A percentile compares a stretch with the other conserved stretches of the same genome.
These are phyloP conservation scores for Drosophila multiciliata DNA, from an alignment of 2,888 invertebrate species.

Conservation along the genomic window DNA sequence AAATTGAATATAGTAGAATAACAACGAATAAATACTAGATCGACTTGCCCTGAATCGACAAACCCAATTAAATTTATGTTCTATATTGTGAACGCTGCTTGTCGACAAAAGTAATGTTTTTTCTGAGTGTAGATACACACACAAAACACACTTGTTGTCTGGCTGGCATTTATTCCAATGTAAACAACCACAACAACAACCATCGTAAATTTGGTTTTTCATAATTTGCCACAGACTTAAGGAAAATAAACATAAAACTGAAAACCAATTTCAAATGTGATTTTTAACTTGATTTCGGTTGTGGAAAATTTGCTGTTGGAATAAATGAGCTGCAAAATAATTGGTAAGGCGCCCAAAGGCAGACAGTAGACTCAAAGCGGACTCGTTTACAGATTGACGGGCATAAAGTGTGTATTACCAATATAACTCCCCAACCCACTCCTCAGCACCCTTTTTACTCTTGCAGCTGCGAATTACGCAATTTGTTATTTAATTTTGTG, in stretches of 20 bases:
- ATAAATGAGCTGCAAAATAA: slow-evolving; percentile 73
- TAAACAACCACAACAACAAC: slow-evolving; percentile 24
- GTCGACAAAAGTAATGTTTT: neutral
- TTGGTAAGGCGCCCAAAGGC: slow-evolving; percentile 35
- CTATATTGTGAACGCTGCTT: neutral
- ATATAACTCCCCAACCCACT: neutral
- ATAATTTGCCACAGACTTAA: slow-evolving; percentile 43
- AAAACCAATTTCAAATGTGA: slow-evolving; percentile 35
- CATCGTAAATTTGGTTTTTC: slow-evolving; percentile 45
- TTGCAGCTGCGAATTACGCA: slow-evolving; percentile 70
- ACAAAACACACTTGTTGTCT: slow-evolving; percentile 8
- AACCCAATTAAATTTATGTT: neutral
- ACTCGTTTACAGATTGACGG: slow-evolving; percentile 54
- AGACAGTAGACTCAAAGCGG: slow-evolving; percentile 10
- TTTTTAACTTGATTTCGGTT: slow-evolving; percentile 45
- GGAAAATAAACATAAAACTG: slow-evolving; percentile 11
- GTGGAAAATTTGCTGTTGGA: slow-evolving; percentile 44
- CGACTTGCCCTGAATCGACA: neutral
- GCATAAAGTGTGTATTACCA: slow-evolving; percentile 2
- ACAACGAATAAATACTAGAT: neutral
- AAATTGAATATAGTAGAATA: neutral
- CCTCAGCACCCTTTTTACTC: slow-evolving; percentile 1
- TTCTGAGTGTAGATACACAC: slow-evolving; percentile 1
- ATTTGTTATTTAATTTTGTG: slow-evolving; percentile 73
- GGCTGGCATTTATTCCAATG: slow-evolving; percentile 48